Evolutionary conservation across 1,140 invertebrate species (phyloP), one percentile per base, ranked within the genome.

Genomic region (Drosophila novamexicana): DNA sequence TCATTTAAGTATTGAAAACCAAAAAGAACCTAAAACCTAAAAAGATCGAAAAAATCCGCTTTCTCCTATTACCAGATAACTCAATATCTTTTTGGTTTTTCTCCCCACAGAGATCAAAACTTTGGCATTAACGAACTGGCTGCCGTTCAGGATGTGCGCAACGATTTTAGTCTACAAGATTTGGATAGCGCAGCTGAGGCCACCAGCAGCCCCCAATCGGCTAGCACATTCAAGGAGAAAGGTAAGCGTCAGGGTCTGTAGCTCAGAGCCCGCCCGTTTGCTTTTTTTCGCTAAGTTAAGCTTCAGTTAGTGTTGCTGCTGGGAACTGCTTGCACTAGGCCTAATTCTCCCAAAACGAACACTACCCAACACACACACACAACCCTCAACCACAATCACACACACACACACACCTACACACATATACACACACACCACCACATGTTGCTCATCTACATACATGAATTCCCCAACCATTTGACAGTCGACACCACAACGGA

Each of bases 131-230:
- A 93, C 64, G 94, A 94, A 32, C 81, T 94, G 36, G 92, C 92
- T 1, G 91, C 93, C 3, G 93, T 93, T n/a, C 93, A 93, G 75
- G 93, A 93, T 71, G 89, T 93, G 12, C 90, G 92, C 42, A 93
- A 94, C 75, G 94, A 94, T 39, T 94, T 93, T 36, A 92, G 91
- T 53, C 77, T 94, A 34, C 94, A 94, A 86, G 94, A 94, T 49
- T 86, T 94, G 56, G 93, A 93, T 6, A 91, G 61, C 50, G 84
- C 73, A 7, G 72, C 81, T n/a, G 86, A 90, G 49, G 92, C 93
- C 9, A 81, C 86, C 4, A 82, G 79, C 49, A 82, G 79, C 54
- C 79, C 88, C 0, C 91, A 91, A 37, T 93, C 93, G 6, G 82
- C 84, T 0, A 91, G 79, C 62, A 92, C 91, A 14, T 94, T 94